Evolutionary conservation across 53 echinoderm and acorn worm species (phyloP), one percentile per base, ranked within the genome.

Genomic region (Echinometra lucunter): DNA sequence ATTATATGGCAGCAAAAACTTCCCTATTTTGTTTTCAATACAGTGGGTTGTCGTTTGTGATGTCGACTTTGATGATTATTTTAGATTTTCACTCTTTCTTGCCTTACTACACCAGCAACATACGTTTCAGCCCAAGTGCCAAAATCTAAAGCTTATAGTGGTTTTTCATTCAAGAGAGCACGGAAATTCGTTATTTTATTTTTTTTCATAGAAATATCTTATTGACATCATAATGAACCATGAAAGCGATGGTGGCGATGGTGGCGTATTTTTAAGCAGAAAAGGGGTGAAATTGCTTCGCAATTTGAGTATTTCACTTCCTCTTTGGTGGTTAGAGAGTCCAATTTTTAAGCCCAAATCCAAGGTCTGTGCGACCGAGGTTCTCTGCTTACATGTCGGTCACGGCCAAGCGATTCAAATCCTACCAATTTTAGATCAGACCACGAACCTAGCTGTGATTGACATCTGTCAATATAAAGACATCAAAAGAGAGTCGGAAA

Each of bases 401-500:
- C 92, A 92, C 78, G 92, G 92, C 92, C 92, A 92, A 42, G 38
- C 45, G 91, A 66, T 45, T 91, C 69, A 91, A 78, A 91, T 91
- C 91, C 91, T 27, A 58, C 69, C 63, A 58, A 91, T 91, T 44
- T 69, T 40, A 69, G 44, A 91, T 45, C 67, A 45, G 91, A 91
- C 91, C 91, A 91, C 91, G 91, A 95, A 95, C 93, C 21, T 82
- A 91, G 45, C 69, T 66, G 40, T 96, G 96, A 96, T 96, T 96
- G 96, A 72, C 96, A 96, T 69, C 87, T 95, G 96, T 96, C 96
- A 96, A 87, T 85, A 83, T 55, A 69, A 95, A 66, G 58, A 37
- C 15, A 44, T 42, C 60, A 88, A 96, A 95, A 95, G 88, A 87
- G 95, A 95, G 96, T 91, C 95, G 96, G 96, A 96, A 95, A 95